Evolutionary conservation across 2,797 vertebrate species (phyloP), one percentile per base, ranked within the genome.

Genomic region (Dipus sagitta): DNA sequence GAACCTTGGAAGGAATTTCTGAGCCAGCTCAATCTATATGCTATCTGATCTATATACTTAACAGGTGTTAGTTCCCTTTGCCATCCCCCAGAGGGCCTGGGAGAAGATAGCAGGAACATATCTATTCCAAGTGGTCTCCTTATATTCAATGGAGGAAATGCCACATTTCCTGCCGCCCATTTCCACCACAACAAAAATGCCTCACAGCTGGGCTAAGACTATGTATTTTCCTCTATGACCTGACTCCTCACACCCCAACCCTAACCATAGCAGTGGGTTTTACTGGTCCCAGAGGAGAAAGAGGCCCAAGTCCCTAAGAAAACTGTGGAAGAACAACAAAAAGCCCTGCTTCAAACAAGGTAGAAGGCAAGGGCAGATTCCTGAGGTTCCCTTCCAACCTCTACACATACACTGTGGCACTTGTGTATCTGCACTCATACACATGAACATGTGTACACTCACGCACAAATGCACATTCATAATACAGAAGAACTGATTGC

Each of bases 21-120:
- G 21, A 28, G 81, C 64, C 83, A 90, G 62, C 20, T 58, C n/a
- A 76, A 64, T 30, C 83, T 93, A 78, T 74, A 67, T 82, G 47
- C 75, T 92, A 54, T 23, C 86, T 96, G 88, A 90, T 71, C 82
- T 92, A 76, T 72, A 75, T 86, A 76, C 88, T 94, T 86, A 85
- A 88, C 83, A 92, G 88, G 88, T 91, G 21, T 90, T 93, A 64
- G 75, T 52, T 94, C 70, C 26, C 30, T 93, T 38, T 75, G 52
- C 72, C 62, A 72, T 90, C 86, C 28, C 75, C 67, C 68, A 74
- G 52, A 32, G 12, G 13, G 62, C 18, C 23, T 71, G 58, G 92
- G 38, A 47, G 93, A 79, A 88, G 54, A 79, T 30, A 95, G 62
- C 83, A 86, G 74, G 13, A 95, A 96, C 95, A 82, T 81, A 75